Evolutionary conservation across 2,888 invertebrate species (phyloP), one percentile per base, ranked within the genome.

Genomic region (Bugulina stolonifera): DNA sequence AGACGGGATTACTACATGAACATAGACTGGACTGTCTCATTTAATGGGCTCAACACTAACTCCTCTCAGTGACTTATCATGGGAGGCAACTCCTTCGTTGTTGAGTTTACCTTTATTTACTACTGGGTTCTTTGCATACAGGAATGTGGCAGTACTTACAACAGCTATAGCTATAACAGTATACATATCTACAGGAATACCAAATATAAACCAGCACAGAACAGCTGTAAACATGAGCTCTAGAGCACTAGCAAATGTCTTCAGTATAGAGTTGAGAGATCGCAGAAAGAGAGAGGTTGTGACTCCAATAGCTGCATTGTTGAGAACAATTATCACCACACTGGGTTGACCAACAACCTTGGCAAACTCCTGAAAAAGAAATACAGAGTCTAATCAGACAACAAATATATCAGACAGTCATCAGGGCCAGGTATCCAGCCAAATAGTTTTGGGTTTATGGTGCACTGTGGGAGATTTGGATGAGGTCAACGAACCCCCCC

Each of bases 231-330:
- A 91, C 72, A 94, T 87, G 43, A 96, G 85, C 82, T 96, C 96
- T 78, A 96, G 86, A 22, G 94, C 95, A 85, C 94, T 93, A 0
- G 96, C 96, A 85, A 95, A 96, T 0, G 94, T 94, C 86, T 97
- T 96, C 72, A 96, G 86, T 80, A 97, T 95, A 0, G 95, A 95
- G 84, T 96, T 96, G 79, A 96, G 88, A 78, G 91, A 92, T 83
- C 93, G 92, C 32, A 97, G 86, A 82, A 96, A 96, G 83, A 96
- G 92, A 84, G 93, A 93, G 0, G 95, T 95, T 0, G 93, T 91
- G 78, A 97, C 93, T 35, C 96, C 96, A 58, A 94, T 91, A 0
- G 91, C 89, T 0, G 94, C 92, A 85, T 93, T 94, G 80, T 96
- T 96, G 0, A 93, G 80, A 82, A 93, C 91, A 54, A 96, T 91